Percentiles rank a stretch among this genome's conserved stretches.
Conservation (phyloP, 2,113 vertebrate genomes). For the Semnornis frantzii region DNA sequence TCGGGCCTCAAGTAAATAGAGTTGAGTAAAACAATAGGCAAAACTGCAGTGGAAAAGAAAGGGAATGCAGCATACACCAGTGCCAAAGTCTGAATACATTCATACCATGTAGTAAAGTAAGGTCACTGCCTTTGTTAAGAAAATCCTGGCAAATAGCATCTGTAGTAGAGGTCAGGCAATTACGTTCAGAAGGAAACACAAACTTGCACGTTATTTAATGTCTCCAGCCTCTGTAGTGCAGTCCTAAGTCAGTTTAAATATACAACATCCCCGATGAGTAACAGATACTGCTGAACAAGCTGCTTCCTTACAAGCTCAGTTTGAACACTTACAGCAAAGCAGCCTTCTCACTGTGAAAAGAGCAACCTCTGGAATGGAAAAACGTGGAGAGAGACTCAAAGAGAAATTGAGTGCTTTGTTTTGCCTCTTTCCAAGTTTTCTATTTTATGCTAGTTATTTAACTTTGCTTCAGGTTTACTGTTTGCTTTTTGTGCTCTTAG, state of each 20-base stretch:
- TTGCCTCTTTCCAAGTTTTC: not conserved
- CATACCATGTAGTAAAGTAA: slow-evolving; percentile 35
- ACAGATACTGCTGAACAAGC: slow-evolving; percentile 50
- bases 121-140: slow-evolving; percentile 63
- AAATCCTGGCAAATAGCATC: slow-evolving; percentile 59
- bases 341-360: not conserved
- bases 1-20: not conserved
- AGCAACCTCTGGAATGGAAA: not conserved
- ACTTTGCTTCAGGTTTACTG: not conserved
- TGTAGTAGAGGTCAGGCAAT: slow-evolving; percentile 63
- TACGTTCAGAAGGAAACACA: slow-evolving; percentile 64
- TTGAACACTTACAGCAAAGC: not conserved
- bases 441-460: not conserved
- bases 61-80: not conserved
- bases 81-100: slow-evolving; percentile 29
- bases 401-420: not conserved
- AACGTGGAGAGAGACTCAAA: slow-evolving; percentile 15
- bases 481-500: not conserved
- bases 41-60: slow-evolving; percentile 20
- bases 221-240: slow-evolving; percentile 50
- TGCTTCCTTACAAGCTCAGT: slow-evolving; percentile 19
- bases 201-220: slow-evolving; percentile 47
- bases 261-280: slow-evolving; percentile 48
- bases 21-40: slow-evolving; percentile 5
- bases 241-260: slow-evolving; percentile 55